Percentiles rank a stretch among this genome's conserved stretches.
phyloP scores from a whole-genome alignment of 2,797 vertebrate genomes.

The Phaenicophaeus curvirostris region DNA sequence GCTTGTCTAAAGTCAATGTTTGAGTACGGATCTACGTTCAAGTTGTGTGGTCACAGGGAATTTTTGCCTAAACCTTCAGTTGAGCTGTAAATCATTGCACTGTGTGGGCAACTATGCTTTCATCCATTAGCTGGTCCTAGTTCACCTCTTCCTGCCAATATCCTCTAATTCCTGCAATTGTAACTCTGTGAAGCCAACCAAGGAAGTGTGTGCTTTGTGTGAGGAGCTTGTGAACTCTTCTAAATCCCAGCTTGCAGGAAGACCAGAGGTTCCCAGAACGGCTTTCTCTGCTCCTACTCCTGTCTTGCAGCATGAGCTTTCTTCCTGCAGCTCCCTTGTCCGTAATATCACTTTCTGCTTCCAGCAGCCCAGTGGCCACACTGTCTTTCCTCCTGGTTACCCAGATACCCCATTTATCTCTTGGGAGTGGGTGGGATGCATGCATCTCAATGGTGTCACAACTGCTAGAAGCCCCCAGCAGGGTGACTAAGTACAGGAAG shows the following conservation, averaged over 20 bases:
- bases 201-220: not conserved
- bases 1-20: not conserved
- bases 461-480: not conserved
- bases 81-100: not conserved
- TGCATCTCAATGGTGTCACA: not conserved
- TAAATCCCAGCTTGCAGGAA: not conserved
- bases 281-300: not conserved
- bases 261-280: not conserved
- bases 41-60: not conserved
- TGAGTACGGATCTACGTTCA: not conserved
- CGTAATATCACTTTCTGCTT: not conserved
- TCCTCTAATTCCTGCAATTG: not conserved
- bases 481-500: not conserved
- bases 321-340: not conserved
- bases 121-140: not conserved
- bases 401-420: not conserved
- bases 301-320: not conserved
- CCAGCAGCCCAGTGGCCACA: not conserved
- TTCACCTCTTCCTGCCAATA: not conserved
- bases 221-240: not conserved
- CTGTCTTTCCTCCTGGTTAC: not conserved
- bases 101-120: not conserved
- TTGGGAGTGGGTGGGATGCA: accelerated
- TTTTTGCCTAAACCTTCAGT: not conserved
- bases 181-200: not conserved